Conservation (phyloP, 2,888 invertebrate genomes). For the Mayetiola destructor region DNA sequence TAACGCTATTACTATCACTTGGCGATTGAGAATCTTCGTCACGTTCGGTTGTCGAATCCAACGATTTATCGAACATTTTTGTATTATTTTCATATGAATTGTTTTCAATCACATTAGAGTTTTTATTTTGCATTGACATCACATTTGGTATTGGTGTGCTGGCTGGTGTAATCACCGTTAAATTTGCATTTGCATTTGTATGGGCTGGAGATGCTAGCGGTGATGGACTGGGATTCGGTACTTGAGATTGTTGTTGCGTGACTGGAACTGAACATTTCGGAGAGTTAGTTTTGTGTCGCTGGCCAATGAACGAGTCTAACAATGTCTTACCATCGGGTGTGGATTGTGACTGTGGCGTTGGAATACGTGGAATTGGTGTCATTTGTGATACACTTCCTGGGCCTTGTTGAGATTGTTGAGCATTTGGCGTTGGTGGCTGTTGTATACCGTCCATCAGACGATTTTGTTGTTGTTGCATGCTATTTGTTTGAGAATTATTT, state of each 20-base stretch:
- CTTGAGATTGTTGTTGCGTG: slow-evolving; percentile 43
- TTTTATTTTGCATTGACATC: slow-evolving; percentile 1
- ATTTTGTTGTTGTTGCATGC: slow-evolving; percentile 5
- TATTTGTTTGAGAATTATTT: slow-evolving; percentile 16
- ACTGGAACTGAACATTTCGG: slow-evolving; percentile 40
- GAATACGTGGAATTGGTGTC: background rate
- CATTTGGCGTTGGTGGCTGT: slow-evolving; percentile 41
- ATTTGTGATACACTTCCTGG: background rate
- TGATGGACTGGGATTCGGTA: slow-evolving; percentile 33
- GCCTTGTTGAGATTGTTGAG: slow-evolving; percentile 18
- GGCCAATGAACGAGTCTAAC: too few species aligned
- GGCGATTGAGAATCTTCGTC: slow-evolving; percentile 50
- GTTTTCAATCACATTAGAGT: too few species aligned
- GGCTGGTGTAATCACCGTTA: slow-evolving; percentile 27
- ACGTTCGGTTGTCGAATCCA: slow-evolving; percentile 52
- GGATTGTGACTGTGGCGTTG: slow-evolving; percentile 4
- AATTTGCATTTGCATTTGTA: slow-evolving; percentile 23
- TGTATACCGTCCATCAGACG: too few species aligned
- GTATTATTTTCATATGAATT: too few species aligned
- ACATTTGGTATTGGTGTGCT: slow-evolving; percentile 16
- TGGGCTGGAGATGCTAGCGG: slow-evolving; percentile 22
- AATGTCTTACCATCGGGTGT: background rate
- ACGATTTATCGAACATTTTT: slow-evolving; percentile 59
- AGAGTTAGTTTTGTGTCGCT: too few species aligned
- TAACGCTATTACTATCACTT: slow-evolving; percentile 33